Evolutionary conservation across 1,140 invertebrate species (phyloP).

Genomic region (Nephila pilipes): DNA sequence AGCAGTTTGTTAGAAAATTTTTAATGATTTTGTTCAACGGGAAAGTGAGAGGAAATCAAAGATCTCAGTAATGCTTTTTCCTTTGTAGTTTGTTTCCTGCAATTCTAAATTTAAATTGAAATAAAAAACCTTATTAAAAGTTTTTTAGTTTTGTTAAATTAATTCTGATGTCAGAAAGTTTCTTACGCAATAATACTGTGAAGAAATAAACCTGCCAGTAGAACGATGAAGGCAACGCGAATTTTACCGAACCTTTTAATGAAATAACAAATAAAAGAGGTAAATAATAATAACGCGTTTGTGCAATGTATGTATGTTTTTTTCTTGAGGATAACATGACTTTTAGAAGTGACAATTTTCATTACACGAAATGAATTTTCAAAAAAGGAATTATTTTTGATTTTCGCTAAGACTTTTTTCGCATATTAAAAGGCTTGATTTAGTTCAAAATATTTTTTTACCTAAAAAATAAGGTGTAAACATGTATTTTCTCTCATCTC

Average conservation of each 20-base stretch:
- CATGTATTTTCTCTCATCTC: too few species aligned
- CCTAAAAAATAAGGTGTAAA: too few species aligned
- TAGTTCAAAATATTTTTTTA: too few species aligned
- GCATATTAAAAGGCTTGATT: too few species aligned
- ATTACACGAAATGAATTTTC: too few species aligned
- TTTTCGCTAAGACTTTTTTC: too few species aligned
- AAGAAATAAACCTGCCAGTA: not conserved
- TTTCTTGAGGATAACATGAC: too few species aligned
- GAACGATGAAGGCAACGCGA: not conserved
- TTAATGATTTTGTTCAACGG: conserved; percentile 31
- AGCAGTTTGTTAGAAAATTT: conserved; percentile 12
- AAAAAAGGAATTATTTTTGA: too few species aligned
- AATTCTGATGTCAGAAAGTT: not conserved
- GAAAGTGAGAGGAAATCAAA: conserved; percentile 55
- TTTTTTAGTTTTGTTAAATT: conserved; percentile 11
- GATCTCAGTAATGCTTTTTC: conserved; percentile 11
- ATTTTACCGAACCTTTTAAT: not conserved
- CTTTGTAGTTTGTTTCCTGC: conserved; percentile 18
- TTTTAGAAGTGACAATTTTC: too few species aligned
- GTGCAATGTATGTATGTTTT: too few species aligned
- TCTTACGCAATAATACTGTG: not conserved
- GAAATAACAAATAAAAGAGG: not conserved
- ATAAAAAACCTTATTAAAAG: not conserved
- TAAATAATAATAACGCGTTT: not conserved
- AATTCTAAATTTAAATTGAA: conserved; percentile 1